Evolutionary conservation across 2,888 invertebrate species (phyloP).

Genomic region (Leuctra nigra): DNA sequence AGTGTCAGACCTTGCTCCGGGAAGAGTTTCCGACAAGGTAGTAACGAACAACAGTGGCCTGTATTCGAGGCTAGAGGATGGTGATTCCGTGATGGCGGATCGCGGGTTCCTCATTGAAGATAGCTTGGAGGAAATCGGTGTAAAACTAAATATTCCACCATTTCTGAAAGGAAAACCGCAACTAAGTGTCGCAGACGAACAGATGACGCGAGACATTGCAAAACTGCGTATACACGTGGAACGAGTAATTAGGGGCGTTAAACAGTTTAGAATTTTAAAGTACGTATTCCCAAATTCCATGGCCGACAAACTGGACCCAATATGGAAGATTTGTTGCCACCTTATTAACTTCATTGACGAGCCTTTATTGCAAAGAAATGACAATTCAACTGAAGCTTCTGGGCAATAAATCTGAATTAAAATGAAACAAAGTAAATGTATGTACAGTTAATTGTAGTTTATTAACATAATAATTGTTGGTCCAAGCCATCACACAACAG

Average conservation of each 20-base stretch:
- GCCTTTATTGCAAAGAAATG: neutral
- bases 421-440: no score
- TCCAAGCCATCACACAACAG: no score
- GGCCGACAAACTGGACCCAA: constrained; percentile 12
- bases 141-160: constrained; percentile 25
- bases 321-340: constrained; percentile 15
- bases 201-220: constrained; percentile 24
- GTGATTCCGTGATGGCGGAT: constrained; percentile 30
- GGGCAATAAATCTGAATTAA: no score
- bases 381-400: no score
- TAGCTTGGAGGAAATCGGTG: constrained; percentile 21
- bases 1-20: constrained; percentile 29
- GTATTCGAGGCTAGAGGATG: constrained; percentile 23
- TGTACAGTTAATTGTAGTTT: no score
- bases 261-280: constrained; percentile 26
- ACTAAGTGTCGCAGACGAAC: constrained; percentile 5
- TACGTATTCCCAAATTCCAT: neutral
- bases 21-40: constrained; percentile 27
- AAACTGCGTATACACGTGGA: constrained; percentile 28
- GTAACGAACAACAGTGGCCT: constrained; percentile 26
- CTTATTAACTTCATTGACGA: constrained; percentile 11
- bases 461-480: no score
- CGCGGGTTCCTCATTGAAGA: constrained; percentile 29
- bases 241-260: constrained; percentile 26
- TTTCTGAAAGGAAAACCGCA: constrained; percentile 18